phyloP scores from a whole-genome alignment of 2,888 invertebrate species.

The Drosophila borealis region DNA sequence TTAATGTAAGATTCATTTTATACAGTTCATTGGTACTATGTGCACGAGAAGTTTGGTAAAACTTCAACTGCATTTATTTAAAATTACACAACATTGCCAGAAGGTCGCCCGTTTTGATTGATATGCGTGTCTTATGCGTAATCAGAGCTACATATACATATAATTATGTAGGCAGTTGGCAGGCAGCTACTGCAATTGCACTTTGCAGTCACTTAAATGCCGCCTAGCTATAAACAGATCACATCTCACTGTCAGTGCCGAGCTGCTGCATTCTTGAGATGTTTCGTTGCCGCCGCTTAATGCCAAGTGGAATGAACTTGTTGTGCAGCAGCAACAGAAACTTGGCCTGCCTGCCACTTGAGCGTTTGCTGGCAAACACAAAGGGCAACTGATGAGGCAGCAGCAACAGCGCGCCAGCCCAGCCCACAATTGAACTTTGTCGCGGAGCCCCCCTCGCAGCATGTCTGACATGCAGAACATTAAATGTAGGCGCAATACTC shows the following conservation, averaged over 20 bases:
- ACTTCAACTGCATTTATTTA: conserved; percentile 1
- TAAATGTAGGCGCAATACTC: conserved; percentile 46
- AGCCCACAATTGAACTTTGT: conserved; percentile 66
- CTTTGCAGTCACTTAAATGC: conserved; percentile 62
- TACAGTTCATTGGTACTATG: conserved; percentile 15
- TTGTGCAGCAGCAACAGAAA: conserved; percentile 38
- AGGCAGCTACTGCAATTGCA: conserved; percentile 8
- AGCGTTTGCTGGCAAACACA: conserved; percentile 47
- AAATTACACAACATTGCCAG: neutral
- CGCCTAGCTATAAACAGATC: conserved; percentile 71
- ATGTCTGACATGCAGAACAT: conserved; percentile 66
- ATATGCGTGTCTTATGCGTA: conserved; percentile 39
- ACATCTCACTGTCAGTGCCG: conserved; percentile 71
- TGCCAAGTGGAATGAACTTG: conserved; percentile 80
- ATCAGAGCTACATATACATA: conserved; percentile 35
- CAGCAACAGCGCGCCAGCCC: conserved; percentile 4
- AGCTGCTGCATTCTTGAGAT: conserved; percentile 70
- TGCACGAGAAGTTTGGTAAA: neutral
- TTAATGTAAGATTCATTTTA: conserved; percentile 31
- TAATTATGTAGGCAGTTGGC: conserved; percentile 27
- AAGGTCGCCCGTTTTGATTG: conserved; percentile 39
- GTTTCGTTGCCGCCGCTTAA: conserved; percentile 62
- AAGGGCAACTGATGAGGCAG: conserved; percentile 55
- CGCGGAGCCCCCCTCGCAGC: conserved; percentile 23
- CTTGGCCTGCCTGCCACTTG: conserved; percentile 55